A percentile compares a stretch with the other conserved stretches of the same genome.
Conservation (phyloP, 2,113 vertebrate genomes). For the Oncorhynchus tshawytscha region DNA sequence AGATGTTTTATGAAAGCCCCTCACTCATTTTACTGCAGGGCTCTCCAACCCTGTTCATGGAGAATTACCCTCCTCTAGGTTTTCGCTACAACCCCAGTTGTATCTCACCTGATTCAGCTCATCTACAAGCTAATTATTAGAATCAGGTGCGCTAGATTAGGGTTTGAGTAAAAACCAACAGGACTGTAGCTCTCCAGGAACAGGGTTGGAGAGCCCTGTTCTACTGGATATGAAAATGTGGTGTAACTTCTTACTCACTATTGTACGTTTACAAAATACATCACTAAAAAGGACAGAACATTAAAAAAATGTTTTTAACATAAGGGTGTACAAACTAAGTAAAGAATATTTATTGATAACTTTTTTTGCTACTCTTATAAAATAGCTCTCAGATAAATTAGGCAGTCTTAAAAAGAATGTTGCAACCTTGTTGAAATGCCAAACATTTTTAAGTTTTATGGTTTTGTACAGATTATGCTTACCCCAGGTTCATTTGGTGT, state of each 20-base stretch:
- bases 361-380: slow-evolving; percentile 97
- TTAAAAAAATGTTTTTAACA: slow-evolving; percentile 91
- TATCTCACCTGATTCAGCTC: too few species aligned
- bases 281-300: slow-evolving; percentile 80
- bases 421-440: slow-evolving; percentile 97
- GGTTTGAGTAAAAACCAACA: too few species aligned
- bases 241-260: slow-evolving; percentile 98
- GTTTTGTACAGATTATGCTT: slow-evolving; percentile 99
- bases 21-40: slow-evolving; percentile 80
- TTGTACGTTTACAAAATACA: slow-evolving; percentile 99
- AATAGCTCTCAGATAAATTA: slow-evolving; percentile 94
- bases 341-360: slow-evolving; percentile 99
- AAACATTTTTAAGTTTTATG: slow-evolving; percentile 91
- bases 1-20: slow-evolving; percentile 82
- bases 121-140: too few species aligned
- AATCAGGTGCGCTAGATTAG: too few species aligned
- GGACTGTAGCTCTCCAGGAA: too few species aligned
- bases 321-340: slow-evolving; percentile 99
- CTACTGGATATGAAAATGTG: slow-evolving; percentile 85
- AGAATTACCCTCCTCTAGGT: too few species aligned
- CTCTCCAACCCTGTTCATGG: too few species aligned
- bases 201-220: too few species aligned
- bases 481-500: slow-evolving; percentile 99
- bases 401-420: slow-evolving; percentile 97
- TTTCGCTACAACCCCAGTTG: too few species aligned